A percentile compares a stretch with the other conserved stretches of the same genome.
phyloP scores from a whole-genome alignment of 1,140 invertebrate species.

The Brachionus koreanus region DNA sequence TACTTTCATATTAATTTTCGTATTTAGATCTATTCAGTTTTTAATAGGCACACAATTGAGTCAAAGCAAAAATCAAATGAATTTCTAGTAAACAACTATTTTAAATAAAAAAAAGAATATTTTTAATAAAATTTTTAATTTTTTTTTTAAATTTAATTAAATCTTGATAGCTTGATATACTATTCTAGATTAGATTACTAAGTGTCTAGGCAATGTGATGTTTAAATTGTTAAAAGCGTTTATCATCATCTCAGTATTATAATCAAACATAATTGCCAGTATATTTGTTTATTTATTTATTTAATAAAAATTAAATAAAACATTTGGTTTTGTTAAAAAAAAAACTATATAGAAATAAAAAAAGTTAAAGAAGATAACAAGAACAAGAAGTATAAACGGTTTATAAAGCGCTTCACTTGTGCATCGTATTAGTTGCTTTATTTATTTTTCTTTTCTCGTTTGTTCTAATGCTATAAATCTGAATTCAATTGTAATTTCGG shows the following conservation, averaged over 20 bases:
- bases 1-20: background rate
- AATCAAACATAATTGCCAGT: background rate
- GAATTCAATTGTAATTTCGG: slow-evolving; percentile 40
- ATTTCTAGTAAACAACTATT: background rate
- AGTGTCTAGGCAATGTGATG: background rate
- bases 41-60: background rate
- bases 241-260: background rate
- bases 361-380: background rate
- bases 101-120: no score
- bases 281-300: background rate
- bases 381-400: slow-evolving; percentile 1
- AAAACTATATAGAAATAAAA: no score
- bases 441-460: slow-evolving; percentile 32
- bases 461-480: slow-evolving; percentile 33
- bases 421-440: slow-evolving; percentile 34
- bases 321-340: background rate
- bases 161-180: no score
- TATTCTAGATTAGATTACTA: background rate
- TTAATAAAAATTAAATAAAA: slow-evolving; percentile 34
- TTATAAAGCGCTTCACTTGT: slow-evolving; percentile 35
- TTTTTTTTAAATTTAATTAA: background rate
- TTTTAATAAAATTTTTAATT: no score
- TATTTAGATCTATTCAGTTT: background rate
- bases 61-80: background rate
- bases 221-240: background rate